These are phyloP conservation scores for Asbolus verrucosus DNA, from an alignment of 1,140 invertebrate genomes.

Conservation along the genomic window DNA sequence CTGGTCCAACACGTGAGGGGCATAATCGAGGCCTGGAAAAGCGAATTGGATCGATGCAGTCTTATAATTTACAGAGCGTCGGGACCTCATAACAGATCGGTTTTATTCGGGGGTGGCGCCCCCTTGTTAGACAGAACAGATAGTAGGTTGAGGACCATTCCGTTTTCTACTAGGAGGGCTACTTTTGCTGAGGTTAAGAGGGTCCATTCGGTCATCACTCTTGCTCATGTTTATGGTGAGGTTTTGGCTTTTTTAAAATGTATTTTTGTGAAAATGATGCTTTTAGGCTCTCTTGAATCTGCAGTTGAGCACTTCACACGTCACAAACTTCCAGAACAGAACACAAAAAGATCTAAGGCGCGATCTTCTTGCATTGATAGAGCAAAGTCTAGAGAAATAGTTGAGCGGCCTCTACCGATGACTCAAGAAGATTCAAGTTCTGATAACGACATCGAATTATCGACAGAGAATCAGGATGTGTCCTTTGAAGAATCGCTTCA, in stretches of 20 bases:
- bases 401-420: conserved; percentile 66
- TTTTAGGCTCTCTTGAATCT: conserved; percentile 56
- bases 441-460: conserved; percentile 46
- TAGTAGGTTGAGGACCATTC: conserved; percentile 76
- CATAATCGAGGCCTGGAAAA: conserved; percentile 77
- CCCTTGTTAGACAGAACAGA: conserved; percentile 77
- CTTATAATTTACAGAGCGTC: conserved; percentile 84
- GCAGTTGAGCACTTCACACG: conserved; percentile 49
- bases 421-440: conserved; percentile 42
- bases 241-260: conserved; percentile 1
- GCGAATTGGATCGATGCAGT: conserved; percentile 76
- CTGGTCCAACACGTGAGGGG: conserved; percentile 82
- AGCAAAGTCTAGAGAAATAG: conserved; percentile 68
- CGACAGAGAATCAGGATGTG: conserved; percentile 62
- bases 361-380: conserved; percentile 65
- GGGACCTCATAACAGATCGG: conserved; percentile 77
- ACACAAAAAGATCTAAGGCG: conserved; percentile 53
- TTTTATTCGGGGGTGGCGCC: conserved; percentile 82
- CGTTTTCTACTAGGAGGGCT: conserved; percentile 85
- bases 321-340: conserved; percentile 50
- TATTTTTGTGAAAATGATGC: neutral
- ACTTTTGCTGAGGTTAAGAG: conserved; percentile 85
- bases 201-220: conserved; percentile 79
- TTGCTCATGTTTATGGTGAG: conserved; percentile 65
- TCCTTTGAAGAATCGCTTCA: conserved; percentile 66